phyloP scores from a whole-genome alignment of 2,797 vertebrate species.

The Propithecus deckenii region DNA sequence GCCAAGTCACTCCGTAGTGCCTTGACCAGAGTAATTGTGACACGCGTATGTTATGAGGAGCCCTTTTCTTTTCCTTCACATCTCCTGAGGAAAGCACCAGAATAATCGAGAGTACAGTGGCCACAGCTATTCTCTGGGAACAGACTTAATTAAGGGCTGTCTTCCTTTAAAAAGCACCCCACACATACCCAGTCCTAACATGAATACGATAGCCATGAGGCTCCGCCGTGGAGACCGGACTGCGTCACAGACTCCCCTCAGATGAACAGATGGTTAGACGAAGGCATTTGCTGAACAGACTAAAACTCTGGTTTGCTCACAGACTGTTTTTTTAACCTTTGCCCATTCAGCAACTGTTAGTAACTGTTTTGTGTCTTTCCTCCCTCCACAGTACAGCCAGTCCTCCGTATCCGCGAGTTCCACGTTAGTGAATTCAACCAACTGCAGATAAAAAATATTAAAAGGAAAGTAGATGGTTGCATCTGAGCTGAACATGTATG shows the following conservation, averaged over 20 bases:
- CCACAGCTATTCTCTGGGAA: neutral
- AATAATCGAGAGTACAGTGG: neutral
- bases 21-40: neutral
- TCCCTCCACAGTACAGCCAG: neutral
- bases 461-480: neutral
- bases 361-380: neutral
- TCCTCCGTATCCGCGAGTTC: neutral
- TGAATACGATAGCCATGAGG: neutral
- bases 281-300: constrained; percentile 33
- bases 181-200: neutral
- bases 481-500: neutral
- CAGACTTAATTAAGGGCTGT: neutral
- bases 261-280: neutral
- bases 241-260: neutral
- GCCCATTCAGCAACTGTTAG: neutral
- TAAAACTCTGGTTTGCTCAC: neutral
- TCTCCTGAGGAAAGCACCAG: neutral
- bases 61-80: neutral
- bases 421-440: neutral
- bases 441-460: neutral
- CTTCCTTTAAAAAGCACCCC: neutral
- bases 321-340: constrained; percentile 44
- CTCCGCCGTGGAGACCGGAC: neutral
- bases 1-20: neutral
- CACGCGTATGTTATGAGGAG: neutral